A percentile compares a stretch with the other conserved stretches of the same genome.
Evolutionary conservation across 2,797 vertebrate genomes (phyloP).

Genomic region (Bovichtus diacanthus): DNA sequence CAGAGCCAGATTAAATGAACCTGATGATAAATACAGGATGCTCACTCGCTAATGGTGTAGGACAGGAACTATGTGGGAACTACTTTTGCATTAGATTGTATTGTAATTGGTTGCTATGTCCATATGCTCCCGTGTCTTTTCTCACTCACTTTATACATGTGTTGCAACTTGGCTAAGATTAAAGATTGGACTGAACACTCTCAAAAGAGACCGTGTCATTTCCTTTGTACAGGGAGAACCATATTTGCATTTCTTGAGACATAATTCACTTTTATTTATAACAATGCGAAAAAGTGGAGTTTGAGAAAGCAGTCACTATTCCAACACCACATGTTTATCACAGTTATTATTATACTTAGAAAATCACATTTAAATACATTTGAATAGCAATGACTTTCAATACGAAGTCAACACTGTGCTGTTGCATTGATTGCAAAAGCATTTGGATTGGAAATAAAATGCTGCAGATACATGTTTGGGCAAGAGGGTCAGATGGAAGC

Average conservation of each 20-base stretch:
- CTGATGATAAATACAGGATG: neutral
- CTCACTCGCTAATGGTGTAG: neutral
- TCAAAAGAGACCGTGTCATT: too few relatives aligned
- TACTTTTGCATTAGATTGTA: too few relatives aligned
- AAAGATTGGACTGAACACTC: neutral
- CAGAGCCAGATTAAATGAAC: slow-evolving; percentile 8
- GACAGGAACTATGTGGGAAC: too few relatives aligned
- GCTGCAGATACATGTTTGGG: slow-evolving; percentile 23
- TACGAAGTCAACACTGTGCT: neutral
- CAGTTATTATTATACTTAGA: neutral
- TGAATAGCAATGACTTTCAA: neutral
- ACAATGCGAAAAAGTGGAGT: neutral
- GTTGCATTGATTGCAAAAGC: slow-evolving; percentile 19
- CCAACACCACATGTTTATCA: neutral
- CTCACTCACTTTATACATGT: neutral
- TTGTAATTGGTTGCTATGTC: neutral
- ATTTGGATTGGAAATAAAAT: slow-evolving; percentile 23
- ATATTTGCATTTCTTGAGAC: neutral
- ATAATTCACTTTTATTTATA: neutral
- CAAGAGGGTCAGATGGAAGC: slow-evolving; percentile 16
- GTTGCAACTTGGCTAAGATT: neutral
- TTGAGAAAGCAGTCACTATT: neutral
- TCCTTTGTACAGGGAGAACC: neutral
- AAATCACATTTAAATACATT: slow-evolving; percentile 10
- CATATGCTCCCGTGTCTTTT: neutral